Conservation (phyloP, 1,140 invertebrate genomes). For the Rhopalosiphum padi region DNA sequence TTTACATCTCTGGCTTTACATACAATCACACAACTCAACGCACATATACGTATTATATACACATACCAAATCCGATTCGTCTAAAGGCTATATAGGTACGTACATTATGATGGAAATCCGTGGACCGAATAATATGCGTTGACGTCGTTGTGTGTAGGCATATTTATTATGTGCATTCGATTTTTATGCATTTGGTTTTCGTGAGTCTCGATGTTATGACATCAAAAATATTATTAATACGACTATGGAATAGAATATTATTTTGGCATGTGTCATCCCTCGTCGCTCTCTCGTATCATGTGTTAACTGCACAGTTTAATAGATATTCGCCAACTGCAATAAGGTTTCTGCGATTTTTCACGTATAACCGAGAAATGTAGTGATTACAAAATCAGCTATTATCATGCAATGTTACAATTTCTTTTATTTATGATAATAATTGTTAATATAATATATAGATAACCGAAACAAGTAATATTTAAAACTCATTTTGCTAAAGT, state of each 20-base stretch:
- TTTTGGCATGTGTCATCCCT: not conserved
- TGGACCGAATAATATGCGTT: constrained; percentile 7
- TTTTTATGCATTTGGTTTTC: not conserved
- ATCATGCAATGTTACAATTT: too few species aligned
- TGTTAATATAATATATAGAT: too few species aligned
- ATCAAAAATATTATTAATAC: not conserved
- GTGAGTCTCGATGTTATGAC: not conserved
- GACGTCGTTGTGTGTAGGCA: not conserved
- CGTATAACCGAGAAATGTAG: too few species aligned
- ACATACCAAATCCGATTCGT: not conserved
- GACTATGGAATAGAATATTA: not conserved
- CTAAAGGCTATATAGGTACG: not conserved
- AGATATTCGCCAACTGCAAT: too few species aligned
- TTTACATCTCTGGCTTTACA: constrained; percentile 10
- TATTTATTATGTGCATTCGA: not conserved
- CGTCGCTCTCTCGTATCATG: too few species aligned
- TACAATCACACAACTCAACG: not conserved
- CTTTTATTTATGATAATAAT: too few species aligned
- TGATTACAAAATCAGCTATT: too few species aligned
- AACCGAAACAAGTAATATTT: too few species aligned
- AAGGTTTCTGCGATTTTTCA: too few species aligned
- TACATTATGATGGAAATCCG: not conserved
- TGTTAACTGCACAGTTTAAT: too few species aligned
- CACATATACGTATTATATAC: not conserved
- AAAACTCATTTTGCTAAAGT: too few species aligned